These are phyloP conservation scores for Myzus persicae DNA, from an alignment of 1,140 invertebrate species.

Conservation along the genomic window DNA sequence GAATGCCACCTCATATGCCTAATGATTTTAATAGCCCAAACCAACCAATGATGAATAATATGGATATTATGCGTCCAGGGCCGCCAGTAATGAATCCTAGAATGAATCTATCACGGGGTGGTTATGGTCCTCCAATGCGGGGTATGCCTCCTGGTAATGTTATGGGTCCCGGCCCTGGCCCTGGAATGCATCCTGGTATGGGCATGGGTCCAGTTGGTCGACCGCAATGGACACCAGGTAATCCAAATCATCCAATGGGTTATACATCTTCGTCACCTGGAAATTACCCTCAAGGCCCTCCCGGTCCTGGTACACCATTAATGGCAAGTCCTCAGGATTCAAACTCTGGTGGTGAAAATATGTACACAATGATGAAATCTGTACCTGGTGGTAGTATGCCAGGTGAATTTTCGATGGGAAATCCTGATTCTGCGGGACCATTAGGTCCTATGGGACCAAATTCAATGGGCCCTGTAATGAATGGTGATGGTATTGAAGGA, in stretches of 20 bases:
- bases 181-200: conserved; percentile 80
- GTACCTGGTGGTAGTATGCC: conserved; percentile 83
- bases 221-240: conserved; percentile 84
- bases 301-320: conserved; percentile 85
- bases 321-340: conserved; percentile 95
- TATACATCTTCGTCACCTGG: conserved; percentile 90
- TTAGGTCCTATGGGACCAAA: conserved; percentile 82
- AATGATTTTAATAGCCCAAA: conserved; percentile 94
- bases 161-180: conserved; percentile 71
- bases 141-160: conserved; percentile 87
- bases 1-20: conserved; percentile 94
- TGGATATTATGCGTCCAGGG: conserved; percentile 67
- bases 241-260: conserved; percentile 77
- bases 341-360: conserved; percentile 86
- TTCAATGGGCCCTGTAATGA: conserved; percentile 82
- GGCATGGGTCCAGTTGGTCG: conserved; percentile 83
- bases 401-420: conserved; percentile 77
- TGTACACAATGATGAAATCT: conserved; percentile 98
- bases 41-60: conserved; percentile 93
- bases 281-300: conserved; percentile 75
- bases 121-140: conserved; percentile 84
- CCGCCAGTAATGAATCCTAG: conserved; percentile 89
- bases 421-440: conserved; percentile 76
- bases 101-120: conserved; percentile 90
- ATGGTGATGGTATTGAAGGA: conserved; percentile 91